Conservation (phyloP, 2,888 invertebrate species). For the Druceiella hillmani region DNA sequence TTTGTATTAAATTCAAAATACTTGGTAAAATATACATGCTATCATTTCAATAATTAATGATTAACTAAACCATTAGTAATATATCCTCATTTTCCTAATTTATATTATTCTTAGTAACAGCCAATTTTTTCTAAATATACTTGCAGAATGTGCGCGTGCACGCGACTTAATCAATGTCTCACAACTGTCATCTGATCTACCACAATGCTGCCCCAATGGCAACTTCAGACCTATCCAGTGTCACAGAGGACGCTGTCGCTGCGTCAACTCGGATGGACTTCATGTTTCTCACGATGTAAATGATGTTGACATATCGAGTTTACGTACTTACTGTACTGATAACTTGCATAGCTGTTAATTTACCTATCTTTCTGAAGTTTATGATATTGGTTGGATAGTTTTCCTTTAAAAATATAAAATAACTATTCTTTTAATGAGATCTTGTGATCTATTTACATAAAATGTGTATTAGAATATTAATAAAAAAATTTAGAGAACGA, state of each 20-base stretch:
- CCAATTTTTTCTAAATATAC: no score
- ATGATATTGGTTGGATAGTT: neutral
- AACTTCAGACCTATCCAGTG: constrained; percentile 59
- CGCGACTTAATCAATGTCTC: constrained; percentile 36
- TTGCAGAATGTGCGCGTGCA: constrained; percentile 59
- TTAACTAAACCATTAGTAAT: no score
- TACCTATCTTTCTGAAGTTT: neutral
- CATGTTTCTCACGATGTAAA: constrained; percentile 40
- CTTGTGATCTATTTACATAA: no score
- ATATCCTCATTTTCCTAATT: no score
- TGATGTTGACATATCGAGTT: constrained; percentile 31
- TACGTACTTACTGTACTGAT: constrained; percentile 29
- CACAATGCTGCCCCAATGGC: constrained; percentile 58
- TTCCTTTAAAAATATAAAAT: no score
- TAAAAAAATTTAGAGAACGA: no score
- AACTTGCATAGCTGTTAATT: constrained; percentile 39
- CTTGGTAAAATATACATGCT: no score
- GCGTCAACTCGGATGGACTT: constrained; percentile 57
- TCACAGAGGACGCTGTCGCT: constrained; percentile 54
- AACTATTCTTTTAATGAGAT: no score
- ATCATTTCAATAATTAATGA: no score
- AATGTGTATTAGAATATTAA: no score
- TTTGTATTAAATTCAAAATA: no score
- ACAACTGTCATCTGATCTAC: constrained; percentile 38
- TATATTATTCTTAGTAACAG: no score